Percentiles rank a stretch among this genome's conserved stretches.
Evolutionary conservation across 2,888 invertebrate species (phyloP).

Genomic region (Sesamia inferens): DNA sequence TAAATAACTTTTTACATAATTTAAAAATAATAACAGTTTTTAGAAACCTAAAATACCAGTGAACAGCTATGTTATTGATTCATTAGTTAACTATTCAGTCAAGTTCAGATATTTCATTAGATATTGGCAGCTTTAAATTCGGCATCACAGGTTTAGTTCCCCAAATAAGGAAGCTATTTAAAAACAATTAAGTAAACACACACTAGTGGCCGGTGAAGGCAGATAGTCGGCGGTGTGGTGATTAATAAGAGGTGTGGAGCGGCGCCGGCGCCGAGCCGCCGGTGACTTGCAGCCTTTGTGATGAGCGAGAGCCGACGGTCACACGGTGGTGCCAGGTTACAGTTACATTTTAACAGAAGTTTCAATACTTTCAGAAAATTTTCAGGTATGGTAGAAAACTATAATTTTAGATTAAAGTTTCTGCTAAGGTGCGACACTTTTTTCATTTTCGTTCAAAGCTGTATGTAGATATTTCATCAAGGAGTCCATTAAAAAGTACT

Average conservation of each 20-base stretch:
- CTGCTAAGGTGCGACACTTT: not conserved
- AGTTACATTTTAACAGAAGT: not conserved
- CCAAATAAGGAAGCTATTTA: slow-evolving; percentile 57
- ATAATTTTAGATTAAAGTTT: not conserved
- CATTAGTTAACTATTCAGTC: not conserved
- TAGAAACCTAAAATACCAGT: not conserved
- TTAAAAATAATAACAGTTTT: not conserved
- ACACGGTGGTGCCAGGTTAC: slow-evolving; percentile 62
- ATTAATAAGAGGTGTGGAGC: slow-evolving; percentile 80
- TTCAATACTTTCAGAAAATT: slow-evolving; percentile 2
- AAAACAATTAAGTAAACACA: slow-evolving; percentile 68
- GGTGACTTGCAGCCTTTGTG: slow-evolving; percentile 83
- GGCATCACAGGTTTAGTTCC: not conserved
- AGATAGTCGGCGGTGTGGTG: slow-evolving; percentile 76
- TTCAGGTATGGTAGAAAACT: not conserved
- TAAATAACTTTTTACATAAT: not conserved
- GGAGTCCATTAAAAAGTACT: not conserved
- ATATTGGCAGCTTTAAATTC: not conserved
- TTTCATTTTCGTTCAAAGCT: not conserved
- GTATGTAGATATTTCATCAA: not conserved
- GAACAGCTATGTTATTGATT: not conserved
- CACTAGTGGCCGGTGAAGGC: slow-evolving; percentile 59
- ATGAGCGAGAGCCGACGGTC: slow-evolving; percentile 66
- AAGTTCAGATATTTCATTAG: not conserved
- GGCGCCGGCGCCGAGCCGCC: slow-evolving; percentile 82